A percentile compares a stretch with the other conserved stretches of the same genome.
Evolutionary conservation across 2,888 invertebrate species (phyloP).

Genomic region (Allophyes oxyacanthae): DNA sequence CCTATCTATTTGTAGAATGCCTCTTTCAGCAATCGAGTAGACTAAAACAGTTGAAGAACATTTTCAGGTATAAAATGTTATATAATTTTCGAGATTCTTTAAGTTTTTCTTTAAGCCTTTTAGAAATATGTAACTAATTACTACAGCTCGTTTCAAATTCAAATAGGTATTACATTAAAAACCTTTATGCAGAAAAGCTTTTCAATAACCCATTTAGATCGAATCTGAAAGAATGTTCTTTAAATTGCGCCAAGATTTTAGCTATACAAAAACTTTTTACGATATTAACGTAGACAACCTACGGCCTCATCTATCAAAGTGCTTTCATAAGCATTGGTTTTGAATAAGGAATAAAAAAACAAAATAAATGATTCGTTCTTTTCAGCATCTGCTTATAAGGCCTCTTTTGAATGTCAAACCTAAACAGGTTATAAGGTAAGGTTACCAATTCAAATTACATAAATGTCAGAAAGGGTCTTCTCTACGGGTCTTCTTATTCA

Average conservation of each 20-base stretch:
- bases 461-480: conserved; percentile 15
- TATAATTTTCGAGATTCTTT: not conserved
- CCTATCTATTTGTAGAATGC: conserved; percentile 54
- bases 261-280: conserved; percentile 46
- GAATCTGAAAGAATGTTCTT: conserved; percentile 48
- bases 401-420: conserved; percentile 48
- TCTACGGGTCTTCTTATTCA: too few species aligned
- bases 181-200: conserved; percentile 33
- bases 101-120: too few species aligned
- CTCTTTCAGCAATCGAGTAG: conserved; percentile 37
- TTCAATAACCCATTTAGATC: conserved; percentile 50
- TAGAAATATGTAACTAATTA: conserved; percentile 22
- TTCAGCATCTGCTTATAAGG: conserved; percentile 39
- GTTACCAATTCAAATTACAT: conserved; percentile 43
- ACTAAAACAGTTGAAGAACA: conserved; percentile 27
- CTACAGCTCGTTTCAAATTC: conserved; percentile 25
- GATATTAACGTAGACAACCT: conserved; percentile 51
- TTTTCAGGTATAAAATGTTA: conserved; percentile 34
- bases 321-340: conserved; percentile 50
- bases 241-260: conserved; percentile 41
- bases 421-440: conserved; percentile 41
- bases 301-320: conserved; percentile 60
- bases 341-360: conserved; percentile 50
- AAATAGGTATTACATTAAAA: conserved; percentile 41
- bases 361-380: conserved; percentile 53